Evolutionary conservation across 2,888 invertebrate genomes (phyloP), one percentile per base, ranked within the genome.

Genomic region (Drosophila robusta): DNA sequence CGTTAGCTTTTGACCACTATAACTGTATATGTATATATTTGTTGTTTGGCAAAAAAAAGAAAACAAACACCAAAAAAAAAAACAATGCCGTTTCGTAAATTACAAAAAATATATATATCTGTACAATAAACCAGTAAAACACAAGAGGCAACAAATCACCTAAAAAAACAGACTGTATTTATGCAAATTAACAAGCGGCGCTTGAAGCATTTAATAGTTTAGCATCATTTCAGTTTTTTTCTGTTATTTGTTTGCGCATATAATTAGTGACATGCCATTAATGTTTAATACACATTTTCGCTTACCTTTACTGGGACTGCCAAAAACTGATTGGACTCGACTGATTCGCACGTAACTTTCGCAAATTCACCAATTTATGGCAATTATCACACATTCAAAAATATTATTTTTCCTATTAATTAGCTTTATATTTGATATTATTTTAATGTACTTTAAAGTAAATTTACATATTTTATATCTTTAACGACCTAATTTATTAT

Each of bases 131-230:
- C 29, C 9, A 29, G 2, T 9, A 29, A 41, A 52, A 44, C 29
- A 29, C 29, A 29, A 29, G 8, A 9, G 9, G 9, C 29, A 45
- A 16, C 12, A 14, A 32, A 34, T 18, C 18, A 18, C 1, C 1
- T 18, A 32, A 26, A n/a, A 46, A 2, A 32, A 29, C 26, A 47
- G 51, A 34, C 16, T 50, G 64, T 64, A 70, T 87, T 81, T 89
- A 86, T 89, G 88, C 65, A 78, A 89, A 86, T 81, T 67, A 74
- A 70, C 47, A 71, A 60, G 66, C 60, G 68, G 56, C 75, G 85
- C 71, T 75, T 61, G 47, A 69, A 69, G 77, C 75, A 70, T 76
- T 76, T 55, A 67, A 64, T 75, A 70, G 89, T 68, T 75, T 58
- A 58, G 61, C 46, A 55, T 72, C 29, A 62, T 39, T 55, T 67